Evolutionary conservation across 2,113 vertebrate species (phyloP).

Genomic region (Hydrolagus affinis): DNA sequence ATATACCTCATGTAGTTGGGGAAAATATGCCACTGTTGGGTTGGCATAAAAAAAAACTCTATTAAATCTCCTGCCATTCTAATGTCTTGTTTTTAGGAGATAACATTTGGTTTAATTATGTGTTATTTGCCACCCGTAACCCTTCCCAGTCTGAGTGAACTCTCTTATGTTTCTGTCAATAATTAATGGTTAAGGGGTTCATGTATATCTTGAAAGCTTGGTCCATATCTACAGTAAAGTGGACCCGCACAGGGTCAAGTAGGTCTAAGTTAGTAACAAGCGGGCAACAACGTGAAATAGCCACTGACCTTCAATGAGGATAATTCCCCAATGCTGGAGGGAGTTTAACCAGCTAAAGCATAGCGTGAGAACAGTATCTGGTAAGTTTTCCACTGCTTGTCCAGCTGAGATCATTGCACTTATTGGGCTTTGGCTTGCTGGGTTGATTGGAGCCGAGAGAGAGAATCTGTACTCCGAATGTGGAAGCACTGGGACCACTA

Average conservation of each 20-base stretch:
- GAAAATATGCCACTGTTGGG: neutral
- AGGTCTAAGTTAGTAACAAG: too few relatives aligned
- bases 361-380: too few relatives aligned
- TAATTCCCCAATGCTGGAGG: too few relatives aligned
- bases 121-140: neutral
- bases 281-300: too few relatives aligned
- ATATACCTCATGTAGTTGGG: neutral
- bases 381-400: too few relatives aligned
- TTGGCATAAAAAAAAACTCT: neutral
- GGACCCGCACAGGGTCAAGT: neutral
- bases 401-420: too few relatives aligned
- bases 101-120: neutral
- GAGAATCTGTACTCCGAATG: too few relatives aligned
- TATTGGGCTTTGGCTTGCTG: too few relatives aligned
- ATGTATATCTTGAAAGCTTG: neutral
- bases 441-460: too few relatives aligned
- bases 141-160: neutral
- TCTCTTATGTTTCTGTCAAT: neutral
- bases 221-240: neutral
- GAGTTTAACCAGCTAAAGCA: too few relatives aligned
- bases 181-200: neutral
- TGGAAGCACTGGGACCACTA: too few relatives aligned
- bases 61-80: neutral
- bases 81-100: neutral
- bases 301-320: too few relatives aligned